Evolutionary conservation across 2,888 invertebrate species (phyloP), one percentile per base, ranked within the genome.

Genomic region (Dastarcus helophoroides): DNA sequence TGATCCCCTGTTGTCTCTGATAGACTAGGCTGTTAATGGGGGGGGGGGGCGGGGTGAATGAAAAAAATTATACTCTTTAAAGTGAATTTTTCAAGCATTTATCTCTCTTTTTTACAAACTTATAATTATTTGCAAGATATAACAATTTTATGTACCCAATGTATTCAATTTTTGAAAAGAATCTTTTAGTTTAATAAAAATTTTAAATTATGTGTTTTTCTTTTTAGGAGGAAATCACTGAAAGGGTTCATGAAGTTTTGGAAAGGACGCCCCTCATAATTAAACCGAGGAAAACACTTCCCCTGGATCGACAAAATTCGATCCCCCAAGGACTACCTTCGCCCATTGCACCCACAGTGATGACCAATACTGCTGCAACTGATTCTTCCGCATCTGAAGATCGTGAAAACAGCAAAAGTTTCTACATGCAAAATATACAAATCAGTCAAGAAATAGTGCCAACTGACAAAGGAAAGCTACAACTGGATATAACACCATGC

Each of bases 211-310:
- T n/a, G 19, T 17, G 19, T 17, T n/a, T 21, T 13, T 6, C 10
- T 26, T 14, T 10, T 32, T 65, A 82, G 73, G 74, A 77, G 32
- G 79, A 78, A 56, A 78, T 91, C 26, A 67, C 70, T 14, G 68
- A 26, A 9, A 33, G 25, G 15, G 79, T 90, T 7, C 65, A 75
- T 37, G 69, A 70, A 26, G 79, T 84, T 1, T 60, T 88, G 22
- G 69, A 71, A 14, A 71, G 77, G 41, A 83, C 82, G 0, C 91
- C 91, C 0, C 62, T 88, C 2, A 70, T 73, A 38, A 67, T 80
- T 37, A 68, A 72, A 43, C 71, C 73, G 2, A 67, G 71, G 35
- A 76, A 76, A 61, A 77, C 78, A 23, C 63, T 71, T 25, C 39
- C 46, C 47, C 59, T 77, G 3, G 46, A 48, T 34, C 12, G 14